Percentiles rank a stretch among this genome's conserved stretches.
Evolutionary conservation across 2,888 invertebrate species (phyloP).

Genomic region (Agonopterix arenella): DNA sequence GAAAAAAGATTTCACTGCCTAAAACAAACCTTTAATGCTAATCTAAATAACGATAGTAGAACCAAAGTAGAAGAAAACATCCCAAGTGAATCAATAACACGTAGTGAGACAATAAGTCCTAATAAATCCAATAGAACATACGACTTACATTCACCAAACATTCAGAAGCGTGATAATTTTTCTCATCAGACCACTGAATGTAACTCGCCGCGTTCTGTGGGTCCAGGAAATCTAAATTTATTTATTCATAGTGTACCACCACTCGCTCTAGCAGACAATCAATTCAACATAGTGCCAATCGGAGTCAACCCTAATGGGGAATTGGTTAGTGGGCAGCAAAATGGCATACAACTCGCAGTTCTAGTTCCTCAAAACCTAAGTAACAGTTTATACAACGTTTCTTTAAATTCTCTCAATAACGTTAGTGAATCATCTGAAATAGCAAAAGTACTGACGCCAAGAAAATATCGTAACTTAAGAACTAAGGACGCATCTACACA

Average conservation of each 20-base stretch:
- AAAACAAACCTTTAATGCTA: constrained; percentile 35
- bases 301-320: constrained; percentile 57
- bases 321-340: constrained; percentile 53
- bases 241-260: constrained; percentile 66
- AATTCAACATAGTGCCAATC: constrained; percentile 65
- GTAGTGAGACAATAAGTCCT: constrained; percentile 39
- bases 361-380: constrained; percentile 72
- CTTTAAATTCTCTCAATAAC: constrained; percentile 57
- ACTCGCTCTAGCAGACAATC: constrained; percentile 55
- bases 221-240: constrained; percentile 58
- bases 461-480: constrained; percentile 64
- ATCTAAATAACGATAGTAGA: constrained; percentile 28
- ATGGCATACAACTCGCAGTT: constrained; percentile 77
- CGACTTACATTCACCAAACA: constrained; percentile 58
- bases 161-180: constrained; percentile 50
- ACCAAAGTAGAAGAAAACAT: constrained; percentile 28
- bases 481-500: constrained; percentile 82
- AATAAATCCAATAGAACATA: constrained; percentile 62
- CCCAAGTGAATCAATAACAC: constrained; percentile 15
- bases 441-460: constrained; percentile 58
- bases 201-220: constrained; percentile 60
- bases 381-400: constrained; percentile 59
- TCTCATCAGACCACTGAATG: constrained; percentile 62
- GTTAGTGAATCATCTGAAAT: constrained; percentile 43
- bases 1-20: constrained; percentile 64